Percentiles rank a stretch among this genome's conserved stretches.
These are phyloP conservation scores for Scaptomyza flava DNA, from an alignment of 2,888 invertebrate species.

Conservation along the genomic window DNA sequence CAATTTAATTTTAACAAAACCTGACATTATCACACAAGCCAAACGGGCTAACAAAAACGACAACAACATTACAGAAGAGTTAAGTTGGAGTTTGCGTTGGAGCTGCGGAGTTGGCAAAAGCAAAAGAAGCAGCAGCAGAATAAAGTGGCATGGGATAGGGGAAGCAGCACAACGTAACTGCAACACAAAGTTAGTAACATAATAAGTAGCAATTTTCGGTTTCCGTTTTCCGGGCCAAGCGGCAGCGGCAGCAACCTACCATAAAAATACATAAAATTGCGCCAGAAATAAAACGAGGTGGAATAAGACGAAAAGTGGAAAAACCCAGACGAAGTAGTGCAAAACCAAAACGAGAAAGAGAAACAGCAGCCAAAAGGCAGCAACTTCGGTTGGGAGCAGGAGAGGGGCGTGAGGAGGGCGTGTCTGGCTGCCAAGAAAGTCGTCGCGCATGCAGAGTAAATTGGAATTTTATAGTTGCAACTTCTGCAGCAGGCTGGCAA, in stretches of 20 bases:
- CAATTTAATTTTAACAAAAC: conserved; percentile 80
- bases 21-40: conserved; percentile 80
- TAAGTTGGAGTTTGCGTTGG: neutral
- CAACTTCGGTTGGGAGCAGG: neutral
- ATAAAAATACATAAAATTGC: conserved; percentile 78
- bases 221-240: conserved; percentile 78
- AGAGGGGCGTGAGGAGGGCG: conserved; percentile 19
- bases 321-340: conserved; percentile 24
- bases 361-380: conserved; percentile 54
- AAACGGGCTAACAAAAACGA: conserved; percentile 41
- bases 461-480: conserved; percentile 74
- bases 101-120: conserved; percentile 4
- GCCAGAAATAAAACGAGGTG: conserved; percentile 50
- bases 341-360: conserved; percentile 20
- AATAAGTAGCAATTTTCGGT: conserved; percentile 80
- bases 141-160: neutral
- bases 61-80: conserved; percentile 23
- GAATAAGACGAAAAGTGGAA: conserved; percentile 34
- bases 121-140: neutral
- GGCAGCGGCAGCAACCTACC: conserved; percentile 71
- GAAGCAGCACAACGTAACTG: conserved; percentile 41
- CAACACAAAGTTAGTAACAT: conserved; percentile 79
- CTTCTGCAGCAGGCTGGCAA: conserved; percentile 52
- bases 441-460: conserved; percentile 71
- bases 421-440: conserved; percentile 74